A percentile compares a stretch with the other conserved stretches of the same genome.
These are phyloP conservation scores for Fundulus diaphanus DNA, from an alignment of 2,797 vertebrate genomes.

Conservation along the genomic window DNA sequence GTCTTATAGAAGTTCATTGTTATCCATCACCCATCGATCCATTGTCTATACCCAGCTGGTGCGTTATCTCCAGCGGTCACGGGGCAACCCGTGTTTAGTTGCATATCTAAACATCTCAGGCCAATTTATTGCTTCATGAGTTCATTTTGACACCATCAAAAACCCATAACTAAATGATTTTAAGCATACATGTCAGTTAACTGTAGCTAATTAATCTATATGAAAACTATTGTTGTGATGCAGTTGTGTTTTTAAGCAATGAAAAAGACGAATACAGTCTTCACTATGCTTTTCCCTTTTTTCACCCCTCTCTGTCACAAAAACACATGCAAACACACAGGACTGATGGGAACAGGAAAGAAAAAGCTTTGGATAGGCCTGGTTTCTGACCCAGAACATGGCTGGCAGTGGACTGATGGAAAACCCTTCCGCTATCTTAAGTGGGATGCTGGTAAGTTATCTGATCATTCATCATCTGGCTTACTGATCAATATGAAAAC, in stretches of 20 bases:
- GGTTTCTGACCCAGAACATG: constrained; percentile 84
- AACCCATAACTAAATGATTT: neutral
- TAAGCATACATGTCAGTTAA: neutral
- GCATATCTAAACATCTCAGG: too few species aligned
- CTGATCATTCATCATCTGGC: neutral
- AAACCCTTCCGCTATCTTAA: constrained; percentile 89
- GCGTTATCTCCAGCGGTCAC: too few species aligned
- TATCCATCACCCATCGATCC: neutral
- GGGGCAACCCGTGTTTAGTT: too few species aligned
- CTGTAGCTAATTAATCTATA: neutral
- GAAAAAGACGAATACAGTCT: constrained; percentile 55
- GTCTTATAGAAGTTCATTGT: neutral
- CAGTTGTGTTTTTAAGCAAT: constrained; percentile 24
- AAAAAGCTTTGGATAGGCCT: constrained; percentile 89
- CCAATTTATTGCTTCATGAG: neutral
- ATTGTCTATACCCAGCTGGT: neutral
- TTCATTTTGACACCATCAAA: neutral
- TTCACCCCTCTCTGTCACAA: constrained; percentile 15
- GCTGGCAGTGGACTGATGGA: constrained; percentile 90
- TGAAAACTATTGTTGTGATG: neutral
- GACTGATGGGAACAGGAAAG: constrained; percentile 33
- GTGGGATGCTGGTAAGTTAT: constrained; percentile 87
- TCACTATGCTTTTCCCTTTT: constrained; percentile 26
- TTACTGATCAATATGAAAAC: neutral
- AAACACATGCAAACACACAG: constrained; percentile 46